Evolutionary conservation across 2,797 vertebrate genomes (phyloP), one percentile per base, ranked within the genome.

Genomic region (Crenichthys baileyi): DNA sequence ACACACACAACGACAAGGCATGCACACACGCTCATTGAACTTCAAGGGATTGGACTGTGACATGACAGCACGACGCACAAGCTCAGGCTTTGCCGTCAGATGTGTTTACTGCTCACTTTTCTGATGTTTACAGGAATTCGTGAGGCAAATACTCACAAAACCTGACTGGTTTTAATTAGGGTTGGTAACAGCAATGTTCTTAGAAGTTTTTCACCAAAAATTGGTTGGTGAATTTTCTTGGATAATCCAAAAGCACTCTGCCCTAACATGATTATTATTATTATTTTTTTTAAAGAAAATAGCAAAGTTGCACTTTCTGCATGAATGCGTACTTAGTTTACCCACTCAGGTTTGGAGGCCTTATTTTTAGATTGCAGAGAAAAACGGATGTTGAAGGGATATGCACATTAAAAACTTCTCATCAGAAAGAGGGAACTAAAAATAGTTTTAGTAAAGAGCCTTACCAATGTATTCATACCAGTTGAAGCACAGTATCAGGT

Each of bases 351-450:
- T 86, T 87, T 60, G 60, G 48, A 79, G 78, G 72, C 76, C 84
- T 80, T 79, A 76, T 76, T 50, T 88, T 36, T 31, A 80, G 81
- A 88, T 90, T 90, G 90, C 85, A 87, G 81, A 86, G 90, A 81
- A 90, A 92, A 82, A 83, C 75, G 78, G 75, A 84, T 83, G 90
- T 92, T 90, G 87, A 82, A 86, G 50, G 56, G 84, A 87, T 89
- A 87, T 91, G 89, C 73, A 78, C 77, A 79, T 87, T 9, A 3
- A 86, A 76, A 67, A 78, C 73, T 81, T 76, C 74, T 78, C 55
- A 76, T 77, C 79, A 61, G n/a, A 44, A 79, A 46, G 24, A 80
- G 67, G 55, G 12, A 70, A 73, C 41, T 36, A 78, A 65, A 72
- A 73, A 77, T 81, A 7, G 31, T 67, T 41, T 41, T 67, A 24